Evolutionary conservation across 2,113 vertebrate genomes (phyloP), one percentile per base, ranked within the genome.

Genomic region (Paramisgurnus dabryanus): DNA sequence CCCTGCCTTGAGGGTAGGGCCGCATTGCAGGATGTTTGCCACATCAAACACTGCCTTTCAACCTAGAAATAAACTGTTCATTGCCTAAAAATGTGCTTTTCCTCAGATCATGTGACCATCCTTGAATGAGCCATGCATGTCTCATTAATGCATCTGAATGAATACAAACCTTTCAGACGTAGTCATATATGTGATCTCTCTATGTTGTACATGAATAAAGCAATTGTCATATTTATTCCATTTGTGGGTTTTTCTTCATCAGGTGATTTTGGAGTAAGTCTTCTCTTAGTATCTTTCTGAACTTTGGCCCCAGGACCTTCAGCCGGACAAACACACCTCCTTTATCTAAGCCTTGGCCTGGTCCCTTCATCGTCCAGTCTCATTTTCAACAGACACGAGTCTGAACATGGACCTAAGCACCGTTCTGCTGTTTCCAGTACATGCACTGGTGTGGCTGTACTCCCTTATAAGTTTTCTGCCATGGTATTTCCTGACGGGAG

Each of bases 401-500:
- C 86, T 93, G 90, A 96, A 94, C 85, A 87, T 93, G 88, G 93
- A 94, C 85, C 88, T 95, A 77, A 89, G 90, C 71, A 87, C 89
- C 60, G 0, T 98, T 90, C 87, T 97, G 74, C 93, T 98, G 81
- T 88, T 97, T 83, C 98, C 98, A 84, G 81, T 99, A 85, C 94
- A 97, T 91, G 88, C 96, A 68, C 85, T 98, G 64, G 94, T 99
- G 90, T 97, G 95, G 94, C 82, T 98, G 84, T 99, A 98, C 90
- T 98, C 96, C 73, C 11, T 92, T 82, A 87, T 99, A 83, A 94
- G 96, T 88, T 99, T 99, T 89, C 93, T 98, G 86, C 98, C 98
- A 2, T 99, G 97, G 98, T 98, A 98, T 93, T 96, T 95, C 94
- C 91, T 98, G 84, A 96, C 95, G 50, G 91, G 95, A 61, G 95